Evolutionary conservation across 1,140 invertebrate genomes (phyloP), one percentile per base, ranked within the genome.

Genomic region (Pinna nobilis): DNA sequence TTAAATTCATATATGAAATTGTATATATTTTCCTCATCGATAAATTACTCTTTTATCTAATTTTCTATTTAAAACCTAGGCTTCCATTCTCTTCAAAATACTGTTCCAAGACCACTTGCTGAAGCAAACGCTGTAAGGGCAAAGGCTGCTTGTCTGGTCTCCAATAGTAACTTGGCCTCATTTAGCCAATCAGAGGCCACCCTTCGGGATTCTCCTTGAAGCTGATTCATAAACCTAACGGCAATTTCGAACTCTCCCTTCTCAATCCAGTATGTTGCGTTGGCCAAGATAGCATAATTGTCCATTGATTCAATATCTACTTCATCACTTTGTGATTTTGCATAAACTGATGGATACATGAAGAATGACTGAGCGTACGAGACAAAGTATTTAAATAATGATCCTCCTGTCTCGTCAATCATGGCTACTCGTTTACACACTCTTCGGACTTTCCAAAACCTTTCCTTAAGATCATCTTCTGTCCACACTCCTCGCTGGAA

Each of bases 61-160:
- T n/a, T n/a, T n/a, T n/a, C n/a, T n/a, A n/a, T n/a, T n/a, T n/a
- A n/a, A n/a, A n/a, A n/a, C n/a, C n/a, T n/a, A n/a, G n/a, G n/a
- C n/a, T n/a, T n/a, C n/a, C n/a, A n/a, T n/a, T n/a, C 23, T 9
- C 25, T 28, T 70, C 79, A 87, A 81, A 85, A 85, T 67, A 87
- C 69, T 49, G 87, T 83, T 57, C 85, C 86, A 30, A 89, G 72
- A 6, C 88, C 87, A 49, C 79, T 83, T 18, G 86, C 86, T 35
- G 84, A 83, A 7, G 88, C 86, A 80, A 86, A 86, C 3, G 87
- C 83, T 50, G 82, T 82, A n/a, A 99, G 89, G 2, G 94, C 93
- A 80, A 95, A 92, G 20, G 96, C 94, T 28, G 96, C 95, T 88
- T 97, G 96, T 83, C 94, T 92, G n/a, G 95, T 94, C 90, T 98